Evolutionary conservation across 2,113 vertebrate species (phyloP).

Genomic region (Aegotheles bennettii): DNA sequence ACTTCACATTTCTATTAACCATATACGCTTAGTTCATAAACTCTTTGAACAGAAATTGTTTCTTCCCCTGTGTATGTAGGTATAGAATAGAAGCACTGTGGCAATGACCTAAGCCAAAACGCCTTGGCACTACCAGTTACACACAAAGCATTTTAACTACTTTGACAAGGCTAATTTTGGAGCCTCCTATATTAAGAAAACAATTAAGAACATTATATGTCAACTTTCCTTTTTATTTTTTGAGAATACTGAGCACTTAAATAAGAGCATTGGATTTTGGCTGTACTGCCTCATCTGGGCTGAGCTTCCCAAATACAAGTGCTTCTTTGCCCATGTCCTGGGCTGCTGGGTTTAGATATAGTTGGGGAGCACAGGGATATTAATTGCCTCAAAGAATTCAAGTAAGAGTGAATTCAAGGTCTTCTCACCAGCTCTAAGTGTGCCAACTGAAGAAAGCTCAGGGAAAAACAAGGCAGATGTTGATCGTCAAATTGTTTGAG

Average conservation of each 20-base stretch:
- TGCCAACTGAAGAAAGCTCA: neutral
- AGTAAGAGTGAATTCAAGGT: neutral
- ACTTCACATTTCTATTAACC: neutral
- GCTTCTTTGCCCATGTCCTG: neutral
- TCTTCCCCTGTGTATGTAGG: neutral
- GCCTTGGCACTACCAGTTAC: neutral
- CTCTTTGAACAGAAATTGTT: neutral
- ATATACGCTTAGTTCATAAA: neutral
- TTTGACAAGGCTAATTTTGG: neutral
- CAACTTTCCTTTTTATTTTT: neutral
- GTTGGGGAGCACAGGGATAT: neutral
- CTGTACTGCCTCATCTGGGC: neutral
- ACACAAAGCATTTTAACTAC: neutral
- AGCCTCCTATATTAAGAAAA: neutral
- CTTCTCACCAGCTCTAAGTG: neutral
- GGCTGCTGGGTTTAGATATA: neutral
- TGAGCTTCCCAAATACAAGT: neutral
- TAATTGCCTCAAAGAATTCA: neutral
- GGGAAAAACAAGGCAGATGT: neutral
- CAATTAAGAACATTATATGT: neutral
- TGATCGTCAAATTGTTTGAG: neutral
- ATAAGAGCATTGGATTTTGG: neutral
- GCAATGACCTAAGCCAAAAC: neutral
- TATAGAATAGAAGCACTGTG: neutral
- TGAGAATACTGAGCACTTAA: neutral